Conservation (phyloP, 2,797 vertebrate species). For the Danio aesculapii region DNA sequence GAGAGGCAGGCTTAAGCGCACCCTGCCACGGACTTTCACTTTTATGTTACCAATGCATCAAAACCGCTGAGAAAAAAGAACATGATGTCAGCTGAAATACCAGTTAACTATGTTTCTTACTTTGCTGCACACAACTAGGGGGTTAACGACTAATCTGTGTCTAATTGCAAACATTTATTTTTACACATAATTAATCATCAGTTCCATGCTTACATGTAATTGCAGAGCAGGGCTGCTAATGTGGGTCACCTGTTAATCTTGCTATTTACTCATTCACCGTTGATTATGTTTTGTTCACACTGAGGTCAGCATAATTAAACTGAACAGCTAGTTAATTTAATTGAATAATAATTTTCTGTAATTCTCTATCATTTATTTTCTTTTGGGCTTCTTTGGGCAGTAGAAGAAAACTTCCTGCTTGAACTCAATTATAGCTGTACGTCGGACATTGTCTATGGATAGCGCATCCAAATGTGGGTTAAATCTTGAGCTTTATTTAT, state of each 20-base stretch:
- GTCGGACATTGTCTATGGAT: neutral
- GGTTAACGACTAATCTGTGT: neutral
- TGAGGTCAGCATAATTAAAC: neutral
- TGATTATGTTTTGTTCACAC: neutral
- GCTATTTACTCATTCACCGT: neutral
- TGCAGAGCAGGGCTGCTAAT: neutral
- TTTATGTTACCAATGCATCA: neutral
- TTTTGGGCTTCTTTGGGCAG: neutral
- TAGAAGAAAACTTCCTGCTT: neutral
- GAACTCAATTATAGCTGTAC: neutral
- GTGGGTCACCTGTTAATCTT: neutral
- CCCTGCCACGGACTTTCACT: neutral
- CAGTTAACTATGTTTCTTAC: neutral
- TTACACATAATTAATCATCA: constrained; percentile 5
- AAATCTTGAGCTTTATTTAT: too few relatives aligned
- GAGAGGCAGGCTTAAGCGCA: neutral
- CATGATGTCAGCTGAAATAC: constrained; percentile 5
- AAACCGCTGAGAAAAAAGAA: neutral
- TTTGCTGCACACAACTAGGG: neutral
- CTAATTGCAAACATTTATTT: constrained; percentile 3
- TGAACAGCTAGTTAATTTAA: neutral
- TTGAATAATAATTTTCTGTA: neutral
- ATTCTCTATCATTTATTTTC: neutral
- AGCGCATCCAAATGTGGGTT: neutral
- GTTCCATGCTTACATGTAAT: neutral